Conservation (phyloP, 1,140 invertebrate species). For the Polypedilum vanderplanki region DNA sequence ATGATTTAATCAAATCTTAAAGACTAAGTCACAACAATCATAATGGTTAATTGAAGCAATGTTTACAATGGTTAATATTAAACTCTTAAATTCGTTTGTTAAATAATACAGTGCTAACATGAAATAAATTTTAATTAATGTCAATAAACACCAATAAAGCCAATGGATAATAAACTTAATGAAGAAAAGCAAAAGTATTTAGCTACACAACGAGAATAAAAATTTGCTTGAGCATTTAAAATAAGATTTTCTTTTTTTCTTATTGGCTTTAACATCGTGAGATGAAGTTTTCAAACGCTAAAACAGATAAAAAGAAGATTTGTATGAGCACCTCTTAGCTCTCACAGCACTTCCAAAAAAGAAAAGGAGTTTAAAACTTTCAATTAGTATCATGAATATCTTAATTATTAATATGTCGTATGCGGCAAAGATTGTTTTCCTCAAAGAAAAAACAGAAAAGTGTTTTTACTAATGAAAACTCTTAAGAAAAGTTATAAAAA, state of each 20-base stretch:
- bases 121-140: too few species aligned
- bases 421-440: background rate
- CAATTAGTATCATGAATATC: constrained; percentile 25
- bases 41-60: too few species aligned
- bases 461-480: too few species aligned
- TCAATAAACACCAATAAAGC: too few species aligned
- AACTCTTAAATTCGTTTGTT: too few species aligned
- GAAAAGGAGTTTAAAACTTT: constrained; percentile 22
- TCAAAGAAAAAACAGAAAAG: background rate
- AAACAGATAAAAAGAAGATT: background rate
- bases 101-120: too few species aligned
- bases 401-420: constrained; percentile 13
- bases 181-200: background rate
- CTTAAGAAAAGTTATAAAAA: too few species aligned
- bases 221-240: background rate
- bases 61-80: too few species aligned
- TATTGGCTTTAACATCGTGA: background rate
- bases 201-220: background rate
- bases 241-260: background rate
- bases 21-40: too few species aligned
- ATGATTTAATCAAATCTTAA: too few species aligned
- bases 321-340: background rate
- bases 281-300: background rate
- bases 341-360: background rate
- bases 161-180: too few species aligned